Evolutionary conservation across 2,113 vertebrate species (phyloP).

Genomic region (Scophthalmus maximus): DNA sequence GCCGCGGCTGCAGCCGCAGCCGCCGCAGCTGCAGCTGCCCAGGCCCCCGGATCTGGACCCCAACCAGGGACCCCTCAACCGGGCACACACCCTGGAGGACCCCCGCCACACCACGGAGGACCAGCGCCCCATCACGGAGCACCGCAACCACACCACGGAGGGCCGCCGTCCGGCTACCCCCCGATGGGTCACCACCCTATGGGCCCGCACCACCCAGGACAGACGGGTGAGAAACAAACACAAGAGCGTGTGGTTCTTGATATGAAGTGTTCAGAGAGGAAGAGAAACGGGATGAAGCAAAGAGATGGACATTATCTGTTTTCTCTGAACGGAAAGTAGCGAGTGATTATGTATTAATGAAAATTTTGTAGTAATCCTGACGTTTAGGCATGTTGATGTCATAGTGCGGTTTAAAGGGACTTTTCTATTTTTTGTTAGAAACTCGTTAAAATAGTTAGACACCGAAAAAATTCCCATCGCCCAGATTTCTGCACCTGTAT

Average conservation of each 20-base stretch:
- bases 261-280: not conserved
- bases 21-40: constrained; percentile 63
- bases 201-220: constrained; percentile 90
- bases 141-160: constrained; percentile 70
- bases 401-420: too few relatives aligned
- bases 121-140: constrained; percentile 78
- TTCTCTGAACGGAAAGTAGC: too few relatives aligned
- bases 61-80: constrained; percentile 66
- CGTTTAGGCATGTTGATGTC: too few relatives aligned
- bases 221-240: constrained; percentile 83
- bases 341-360: too few relatives aligned
- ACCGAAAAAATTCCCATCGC: too few relatives aligned
- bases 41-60: constrained; percentile 64
- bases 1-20: constrained; percentile 73
- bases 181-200: constrained; percentile 92
- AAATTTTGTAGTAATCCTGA: too few relatives aligned
- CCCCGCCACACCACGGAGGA: constrained; percentile 75
- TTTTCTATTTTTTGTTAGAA: too few relatives aligned
- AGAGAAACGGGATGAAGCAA: not conserved
- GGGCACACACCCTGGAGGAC: constrained; percentile 79
- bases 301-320: not conserved
- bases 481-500: too few relatives aligned
- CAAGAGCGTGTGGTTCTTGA: not conserved
- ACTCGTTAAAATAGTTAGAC: too few relatives aligned
- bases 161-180: constrained; percentile 89